Conservation (phyloP, 2,888 invertebrate genomes). For the Cheilosia vernalis region DNA sequence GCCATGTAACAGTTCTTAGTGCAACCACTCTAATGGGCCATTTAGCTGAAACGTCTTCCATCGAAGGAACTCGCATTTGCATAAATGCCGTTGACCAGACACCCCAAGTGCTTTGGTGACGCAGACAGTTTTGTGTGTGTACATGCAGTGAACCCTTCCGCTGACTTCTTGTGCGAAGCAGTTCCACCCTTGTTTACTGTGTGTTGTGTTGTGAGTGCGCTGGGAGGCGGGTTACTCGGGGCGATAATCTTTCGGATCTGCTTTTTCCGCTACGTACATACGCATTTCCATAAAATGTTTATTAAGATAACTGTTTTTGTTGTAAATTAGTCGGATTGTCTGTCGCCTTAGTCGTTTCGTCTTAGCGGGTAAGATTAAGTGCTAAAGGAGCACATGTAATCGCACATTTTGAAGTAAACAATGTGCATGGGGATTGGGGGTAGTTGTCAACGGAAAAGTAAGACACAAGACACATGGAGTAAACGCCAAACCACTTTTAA, state of each 20-base stretch:
- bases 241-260: slow-evolving; percentile 74
- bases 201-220: slow-evolving; percentile 24
- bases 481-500: slow-evolving; percentile 50
- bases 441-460: slow-evolving; percentile 29
- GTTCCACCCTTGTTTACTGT: slow-evolving; percentile 57
- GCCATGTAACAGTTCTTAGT: not conserved
- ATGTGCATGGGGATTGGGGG: not conserved
- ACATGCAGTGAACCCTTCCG: slow-evolving; percentile 19
- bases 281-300: slow-evolving; percentile 80
- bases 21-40: slow-evolving; percentile 44
- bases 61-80: slow-evolving; percentile 53
- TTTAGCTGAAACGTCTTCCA: slow-evolving; percentile 42
- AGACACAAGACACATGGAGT: slow-evolving; percentile 12
- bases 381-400: slow-evolving; percentile 71
- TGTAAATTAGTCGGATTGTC: slow-evolving; percentile 76
- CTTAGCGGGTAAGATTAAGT: slow-evolving; percentile 73
- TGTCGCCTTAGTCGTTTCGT: slow-evolving; percentile 59
- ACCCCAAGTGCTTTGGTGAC: slow-evolving; percentile 32
- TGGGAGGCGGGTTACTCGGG: slow-evolving; percentile 67
- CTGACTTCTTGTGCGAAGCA: slow-evolving; percentile 12
- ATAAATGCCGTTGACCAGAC: slow-evolving; percentile 70
- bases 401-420: slow-evolving; percentile 62
- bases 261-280: slow-evolving; percentile 27
- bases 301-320: slow-evolving; percentile 80
- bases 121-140: not conserved